Evolutionary conservation across 2,113 vertebrate species (phyloP).

Genomic region (Alces alces): DNA sequence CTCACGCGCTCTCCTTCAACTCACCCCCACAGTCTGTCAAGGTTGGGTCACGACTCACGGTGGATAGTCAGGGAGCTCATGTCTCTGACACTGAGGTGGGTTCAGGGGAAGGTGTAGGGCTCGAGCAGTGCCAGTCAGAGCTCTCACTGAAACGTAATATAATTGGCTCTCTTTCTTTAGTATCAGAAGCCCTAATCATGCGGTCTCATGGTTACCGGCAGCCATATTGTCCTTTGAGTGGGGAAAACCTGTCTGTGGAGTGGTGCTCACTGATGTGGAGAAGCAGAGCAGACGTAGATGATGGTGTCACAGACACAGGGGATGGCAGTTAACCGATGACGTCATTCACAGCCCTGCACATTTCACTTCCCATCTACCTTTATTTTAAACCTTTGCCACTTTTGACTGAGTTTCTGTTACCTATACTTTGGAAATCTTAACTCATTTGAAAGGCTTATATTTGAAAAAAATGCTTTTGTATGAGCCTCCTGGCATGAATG

Average conservation of each 20-base stretch:
- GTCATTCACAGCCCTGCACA: background rate
- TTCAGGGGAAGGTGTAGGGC: background rate
- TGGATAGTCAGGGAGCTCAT: too few species aligned
- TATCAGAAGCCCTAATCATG: background rate
- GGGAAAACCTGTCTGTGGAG: background rate
- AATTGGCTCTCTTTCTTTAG: background rate
- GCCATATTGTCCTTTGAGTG: background rate
- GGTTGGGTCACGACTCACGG: background rate
- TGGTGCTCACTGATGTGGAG: background rate
- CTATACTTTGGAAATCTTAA: background rate
- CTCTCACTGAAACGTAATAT: background rate
- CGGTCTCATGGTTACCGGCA: background rate
- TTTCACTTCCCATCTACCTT: background rate
- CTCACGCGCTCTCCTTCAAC: fast-evolving
- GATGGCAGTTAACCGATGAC: background rate
- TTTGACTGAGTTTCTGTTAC: background rate
- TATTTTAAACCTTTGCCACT: background rate
- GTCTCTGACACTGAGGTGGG: background rate
- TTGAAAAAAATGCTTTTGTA: background rate
- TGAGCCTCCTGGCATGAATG: background rate
- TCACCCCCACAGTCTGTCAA: background rate
- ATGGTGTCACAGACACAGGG: background rate
- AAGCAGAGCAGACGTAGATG: background rate
- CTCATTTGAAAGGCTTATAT: background rate
- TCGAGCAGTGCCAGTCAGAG: too few species aligned